Conservation (phyloP, 2,113 vertebrate genomes). For the Saguinus imperator region DNA sequence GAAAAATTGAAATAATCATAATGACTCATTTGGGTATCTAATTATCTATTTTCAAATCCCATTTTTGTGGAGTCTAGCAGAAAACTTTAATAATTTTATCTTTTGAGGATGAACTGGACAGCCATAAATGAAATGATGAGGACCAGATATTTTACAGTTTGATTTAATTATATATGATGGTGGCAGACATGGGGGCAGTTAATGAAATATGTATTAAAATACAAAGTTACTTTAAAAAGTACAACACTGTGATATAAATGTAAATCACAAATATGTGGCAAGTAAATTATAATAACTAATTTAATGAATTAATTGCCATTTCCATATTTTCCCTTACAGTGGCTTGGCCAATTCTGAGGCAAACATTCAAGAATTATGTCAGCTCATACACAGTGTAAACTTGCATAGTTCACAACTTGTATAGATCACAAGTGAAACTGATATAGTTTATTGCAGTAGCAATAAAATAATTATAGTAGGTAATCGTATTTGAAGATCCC, state of each 20-base stretch:
- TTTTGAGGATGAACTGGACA: background rate
- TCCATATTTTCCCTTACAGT: background rate
- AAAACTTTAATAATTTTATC: constrained; percentile 40
- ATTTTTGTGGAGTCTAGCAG: constrained; percentile 8
- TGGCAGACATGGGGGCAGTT: background rate
- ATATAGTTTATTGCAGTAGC: too few species aligned
- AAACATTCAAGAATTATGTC: background rate
- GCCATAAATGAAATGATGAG: background rate
- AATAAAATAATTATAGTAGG: background rate
- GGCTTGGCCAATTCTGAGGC: background rate
- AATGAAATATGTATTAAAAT: background rate
- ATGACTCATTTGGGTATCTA: constrained; percentile 31
- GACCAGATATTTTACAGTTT: background rate
- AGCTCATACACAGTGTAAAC: background rate
- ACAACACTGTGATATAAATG: background rate
- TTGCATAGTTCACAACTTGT: background rate
- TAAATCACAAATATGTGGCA: background rate
- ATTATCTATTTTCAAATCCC: constrained; percentile 45
- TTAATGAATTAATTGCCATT: background rate
- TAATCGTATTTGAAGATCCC: background rate
- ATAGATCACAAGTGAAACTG: too few species aligned
- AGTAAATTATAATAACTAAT: background rate
- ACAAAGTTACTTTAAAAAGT: background rate
- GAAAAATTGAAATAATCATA: constrained; percentile 2
- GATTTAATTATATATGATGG: background rate